Evolutionary conservation across 2,113 vertebrate genomes (phyloP).

Genomic region (Takifugu flavidus): DNA sequence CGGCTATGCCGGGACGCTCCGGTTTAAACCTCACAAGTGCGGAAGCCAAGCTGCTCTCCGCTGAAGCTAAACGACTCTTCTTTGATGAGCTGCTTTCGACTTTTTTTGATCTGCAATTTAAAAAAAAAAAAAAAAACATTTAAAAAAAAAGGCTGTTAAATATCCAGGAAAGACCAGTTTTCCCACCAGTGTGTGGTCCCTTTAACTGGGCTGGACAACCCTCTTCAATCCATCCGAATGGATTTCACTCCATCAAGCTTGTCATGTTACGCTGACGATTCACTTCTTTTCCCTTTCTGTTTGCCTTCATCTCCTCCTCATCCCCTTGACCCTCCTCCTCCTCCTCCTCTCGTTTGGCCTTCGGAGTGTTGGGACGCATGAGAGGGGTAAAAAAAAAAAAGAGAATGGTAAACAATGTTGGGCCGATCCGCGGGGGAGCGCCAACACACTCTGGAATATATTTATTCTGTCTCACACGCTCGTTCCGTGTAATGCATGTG

Average conservation of each 20-base stretch:
- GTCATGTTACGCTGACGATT: slow-evolving; percentile 35
- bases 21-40: too few relatives aligned
- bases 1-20: too few relatives aligned
- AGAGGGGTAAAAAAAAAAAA: slow-evolving; percentile 24
- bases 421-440: slow-evolving; percentile 48
- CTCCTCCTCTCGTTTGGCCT: slow-evolving; percentile 24
- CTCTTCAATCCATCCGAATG: background rate
- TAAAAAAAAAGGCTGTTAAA: too few relatives aligned
- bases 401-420: slow-evolving; percentile 56
- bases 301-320: background rate
- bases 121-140: too few relatives aligned
- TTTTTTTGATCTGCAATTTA: too few relatives aligned
- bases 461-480: slow-evolving; percentile 5
- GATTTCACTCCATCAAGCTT: background rate
- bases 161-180: background rate
- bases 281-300: slow-evolving; percentile 10
- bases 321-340: too few relatives aligned
- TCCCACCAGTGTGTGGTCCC: background rate
- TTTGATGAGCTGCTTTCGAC: too few relatives aligned
- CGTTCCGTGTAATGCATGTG: slow-evolving; percentile 21
- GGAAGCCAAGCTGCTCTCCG: too few relatives aligned
- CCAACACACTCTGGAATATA: slow-evolving; percentile 31
- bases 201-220: background rate
- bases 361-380: slow-evolving; percentile 46
- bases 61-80: too few relatives aligned